phyloP scores from a whole-genome alignment of 2,888 invertebrate genomes.

The Leptinotarsa haldemani region DNA sequence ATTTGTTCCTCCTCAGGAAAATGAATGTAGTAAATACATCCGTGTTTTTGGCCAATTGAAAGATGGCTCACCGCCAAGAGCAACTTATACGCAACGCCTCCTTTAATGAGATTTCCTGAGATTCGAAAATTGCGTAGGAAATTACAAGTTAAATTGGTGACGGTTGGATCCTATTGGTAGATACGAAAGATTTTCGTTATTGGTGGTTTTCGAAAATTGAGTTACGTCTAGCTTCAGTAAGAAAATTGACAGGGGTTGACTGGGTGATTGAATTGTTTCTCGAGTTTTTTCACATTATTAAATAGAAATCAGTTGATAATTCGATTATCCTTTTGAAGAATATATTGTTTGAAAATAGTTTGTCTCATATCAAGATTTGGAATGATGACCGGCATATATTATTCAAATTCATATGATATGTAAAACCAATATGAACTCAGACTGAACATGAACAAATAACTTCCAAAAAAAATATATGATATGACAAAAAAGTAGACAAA shows the following conservation, averaged over 20 bases:
- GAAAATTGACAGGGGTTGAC: constrained; percentile 17
- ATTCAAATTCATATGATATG: no score
- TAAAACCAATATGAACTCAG: no score
- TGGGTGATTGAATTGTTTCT: constrained; percentile 14
- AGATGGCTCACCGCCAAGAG: constrained; percentile 45
- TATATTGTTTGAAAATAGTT: background rate
- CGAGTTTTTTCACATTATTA: background rate
- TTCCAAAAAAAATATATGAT: no score
- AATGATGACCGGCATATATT: no score
- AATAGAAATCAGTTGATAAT: background rate
- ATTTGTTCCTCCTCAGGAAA: constrained; percentile 22
- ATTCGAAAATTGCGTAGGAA: constrained; percentile 58
- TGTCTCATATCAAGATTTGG: no score
- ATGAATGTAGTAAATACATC: constrained; percentile 29
- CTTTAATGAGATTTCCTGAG: constrained; percentile 57
- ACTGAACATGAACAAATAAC: no score
- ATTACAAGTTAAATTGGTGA: constrained; percentile 58
- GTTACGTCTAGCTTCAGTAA: constrained; percentile 10
- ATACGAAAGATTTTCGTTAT: constrained; percentile 48
- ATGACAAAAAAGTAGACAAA: no score
- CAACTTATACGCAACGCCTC: constrained; percentile 54
- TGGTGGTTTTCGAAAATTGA: constrained; percentile 47
- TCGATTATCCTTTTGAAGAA: no score
- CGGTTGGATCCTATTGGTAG: constrained; percentile 52
- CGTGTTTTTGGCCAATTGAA: constrained; percentile 49